phyloP scores from a whole-genome alignment of 2,113 vertebrate genomes.

The Cochlearius cochlearius region DNA sequence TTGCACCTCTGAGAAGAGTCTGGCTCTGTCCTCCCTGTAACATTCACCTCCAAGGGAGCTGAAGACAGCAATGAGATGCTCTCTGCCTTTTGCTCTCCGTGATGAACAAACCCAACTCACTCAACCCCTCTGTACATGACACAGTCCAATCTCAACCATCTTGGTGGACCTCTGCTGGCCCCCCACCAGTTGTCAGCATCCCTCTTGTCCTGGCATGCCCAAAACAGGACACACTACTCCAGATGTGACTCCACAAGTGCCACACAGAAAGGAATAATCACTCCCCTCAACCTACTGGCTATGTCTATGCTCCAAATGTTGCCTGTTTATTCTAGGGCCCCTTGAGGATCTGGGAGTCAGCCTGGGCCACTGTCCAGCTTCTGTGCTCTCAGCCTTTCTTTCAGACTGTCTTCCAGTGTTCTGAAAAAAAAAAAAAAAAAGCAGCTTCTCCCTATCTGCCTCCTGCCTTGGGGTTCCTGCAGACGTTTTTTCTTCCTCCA shows the following conservation, averaged over 20 bases:
- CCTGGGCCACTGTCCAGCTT: not conserved
- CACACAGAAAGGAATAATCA: not conserved
- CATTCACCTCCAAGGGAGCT: accelerated
- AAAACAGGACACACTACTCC: accelerated
- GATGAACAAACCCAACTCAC: not conserved
- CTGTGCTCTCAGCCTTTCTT: not conserved
- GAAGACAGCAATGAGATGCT: not conserved
- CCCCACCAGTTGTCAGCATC: not conserved
- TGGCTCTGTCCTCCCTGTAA: not conserved
- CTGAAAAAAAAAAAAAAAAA: not conserved
- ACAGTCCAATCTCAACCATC: not conserved
- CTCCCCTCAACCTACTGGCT: not conserved
- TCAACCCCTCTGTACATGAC: accelerated
- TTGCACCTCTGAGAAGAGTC: not conserved
- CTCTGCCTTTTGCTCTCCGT: not conserved
- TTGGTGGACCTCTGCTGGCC: not conserved
- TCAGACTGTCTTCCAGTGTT: not conserved
- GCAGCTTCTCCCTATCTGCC: not conserved
- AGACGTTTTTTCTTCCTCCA: not conserved
- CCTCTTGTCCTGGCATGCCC: not conserved
- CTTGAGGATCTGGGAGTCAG: not conserved
- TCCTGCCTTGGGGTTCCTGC: not conserved
- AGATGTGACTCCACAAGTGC: not conserved
- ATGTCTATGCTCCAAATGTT: not conserved
- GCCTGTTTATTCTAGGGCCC: not conserved